phyloP scores from a whole-genome alignment of 2,888 invertebrate species.

The Eucera pruinosa region DNA sequence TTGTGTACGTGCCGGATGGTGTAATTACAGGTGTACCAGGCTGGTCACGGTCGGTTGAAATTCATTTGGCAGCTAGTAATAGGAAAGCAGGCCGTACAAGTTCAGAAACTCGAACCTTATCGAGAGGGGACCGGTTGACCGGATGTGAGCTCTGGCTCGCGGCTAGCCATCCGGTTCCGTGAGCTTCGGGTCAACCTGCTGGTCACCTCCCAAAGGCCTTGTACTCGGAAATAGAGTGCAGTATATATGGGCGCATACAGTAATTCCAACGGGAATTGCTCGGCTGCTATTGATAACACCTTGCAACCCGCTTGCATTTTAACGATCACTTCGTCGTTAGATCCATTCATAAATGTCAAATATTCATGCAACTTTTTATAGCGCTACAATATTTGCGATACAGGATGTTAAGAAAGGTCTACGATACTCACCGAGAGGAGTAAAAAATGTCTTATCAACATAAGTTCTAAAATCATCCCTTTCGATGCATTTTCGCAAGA shows the following conservation, averaged over 20 bases:
- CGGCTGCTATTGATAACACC: slow-evolving; percentile 73
- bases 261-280: slow-evolving; percentile 61
- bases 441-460: no score
- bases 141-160: slow-evolving; percentile 64
- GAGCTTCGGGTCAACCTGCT: slow-evolving; percentile 66
- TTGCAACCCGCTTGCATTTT: slow-evolving; percentile 55
- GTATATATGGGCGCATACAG: slow-evolving; percentile 57
- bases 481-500: no score
- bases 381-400: no score
- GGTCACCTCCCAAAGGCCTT: slow-evolving; percentile 75
- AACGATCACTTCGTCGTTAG: slow-evolving; percentile 11
- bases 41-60: slow-evolving; percentile 59
- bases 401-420: no score
- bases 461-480: no score
- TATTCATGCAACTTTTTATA: no score
- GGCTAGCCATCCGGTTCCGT: slow-evolving; percentile 64
- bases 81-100: slow-evolving; percentile 61
- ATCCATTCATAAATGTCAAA: no score
- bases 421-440: no score
- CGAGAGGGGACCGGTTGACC: slow-evolving; percentile 57
- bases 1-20: slow-evolving; percentile 4
- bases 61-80: slow-evolving; percentile 67
- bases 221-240: slow-evolving; percentile 71
- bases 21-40: slow-evolving; percentile 53
- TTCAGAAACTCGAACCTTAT: slow-evolving; percentile 66